A percentile compares a stretch with the other conserved stretches of the same genome.
Conservation (phyloP, 1,140 invertebrate species). For the Ostrea denselamellosa region DNA sequence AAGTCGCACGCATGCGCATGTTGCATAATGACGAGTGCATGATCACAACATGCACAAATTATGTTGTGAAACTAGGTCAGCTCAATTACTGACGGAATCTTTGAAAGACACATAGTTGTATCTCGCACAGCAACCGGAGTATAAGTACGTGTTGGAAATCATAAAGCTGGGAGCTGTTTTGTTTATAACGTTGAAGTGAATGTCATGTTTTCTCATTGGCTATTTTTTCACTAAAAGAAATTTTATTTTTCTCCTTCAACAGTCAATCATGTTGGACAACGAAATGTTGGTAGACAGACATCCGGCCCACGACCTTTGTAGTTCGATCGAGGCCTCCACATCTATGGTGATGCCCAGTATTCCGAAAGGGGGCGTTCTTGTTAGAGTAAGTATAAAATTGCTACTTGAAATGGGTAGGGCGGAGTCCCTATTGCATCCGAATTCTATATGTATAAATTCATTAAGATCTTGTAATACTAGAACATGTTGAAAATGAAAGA, state of each 20-base stretch:
- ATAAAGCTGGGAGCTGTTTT: too few species aligned
- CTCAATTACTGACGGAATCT: not conserved
- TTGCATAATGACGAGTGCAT: constrained; percentile 9
- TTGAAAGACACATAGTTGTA: not conserved
- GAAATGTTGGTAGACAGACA: constrained; percentile 31
- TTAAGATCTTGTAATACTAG: too few species aligned
- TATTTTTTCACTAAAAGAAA: too few species aligned
- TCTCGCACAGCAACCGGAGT: too few species aligned
- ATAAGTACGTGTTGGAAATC: not conserved
- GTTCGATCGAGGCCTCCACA: constrained; percentile 9
- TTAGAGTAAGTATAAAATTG: not conserved
- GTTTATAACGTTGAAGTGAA: too few species aligned
- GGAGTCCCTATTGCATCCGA: too few species aligned
- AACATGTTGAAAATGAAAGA: not conserved
- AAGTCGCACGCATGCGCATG: constrained; percentile 8
- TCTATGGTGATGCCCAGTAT: constrained; percentile 29
- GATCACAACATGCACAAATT: constrained; percentile 5
- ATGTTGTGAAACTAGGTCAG: not conserved
- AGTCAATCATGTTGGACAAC: constrained; percentile 43
- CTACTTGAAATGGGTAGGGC: too few species aligned
- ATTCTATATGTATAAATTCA: too few species aligned
- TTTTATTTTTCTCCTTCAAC: not conserved
- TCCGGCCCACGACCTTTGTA: not conserved
- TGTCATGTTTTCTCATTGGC: too few species aligned
- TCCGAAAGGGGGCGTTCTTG: constrained; percentile 11